Percentiles rank a stretch among this genome's conserved stretches.
phyloP scores from a whole-genome alignment of 2,797 vertebrate genomes.

The Danio aesculapii region DNA sequence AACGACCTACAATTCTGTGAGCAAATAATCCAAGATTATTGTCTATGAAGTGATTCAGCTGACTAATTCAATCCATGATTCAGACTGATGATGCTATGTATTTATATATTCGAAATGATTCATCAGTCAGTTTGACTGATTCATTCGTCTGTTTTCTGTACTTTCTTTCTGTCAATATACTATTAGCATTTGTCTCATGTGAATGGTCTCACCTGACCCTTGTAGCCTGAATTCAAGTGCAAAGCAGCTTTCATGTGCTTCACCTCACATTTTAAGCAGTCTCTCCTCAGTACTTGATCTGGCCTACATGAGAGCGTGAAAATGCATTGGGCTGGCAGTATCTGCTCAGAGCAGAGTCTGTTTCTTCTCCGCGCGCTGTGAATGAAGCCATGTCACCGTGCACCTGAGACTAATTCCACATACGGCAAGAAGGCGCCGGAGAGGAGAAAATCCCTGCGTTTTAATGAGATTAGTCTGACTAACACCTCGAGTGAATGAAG shows the following conservation, averaged over 20 bases:
- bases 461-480: slow-evolving; percentile 64
- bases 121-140: background rate
- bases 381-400: slow-evolving; percentile 33
- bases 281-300: slow-evolving; percentile 32
- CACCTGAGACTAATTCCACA: slow-evolving; percentile 58
- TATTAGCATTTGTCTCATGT: background rate
- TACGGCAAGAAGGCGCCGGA: slow-evolving; percentile 42
- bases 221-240: slow-evolving; percentile 3
- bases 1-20: background rate
- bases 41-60: background rate
- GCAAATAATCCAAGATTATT: background rate
- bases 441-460: slow-evolving; percentile 40
- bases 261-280: slow-evolving; percentile 25
- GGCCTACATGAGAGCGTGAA: slow-evolving; percentile 39
- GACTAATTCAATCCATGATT: background rate
- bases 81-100: background rate
- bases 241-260: slow-evolving; percentile 39
- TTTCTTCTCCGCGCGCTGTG: slow-evolving; percentile 28
- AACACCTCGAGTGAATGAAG: slow-evolving; percentile 56
- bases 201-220: slow-evolving; percentile 5
- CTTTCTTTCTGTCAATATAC: background rate
- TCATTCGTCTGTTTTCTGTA: background rate
- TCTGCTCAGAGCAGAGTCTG: slow-evolving; percentile 29
- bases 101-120: background rate
- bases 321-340: slow-evolving; percentile 40